A percentile compares a stretch with the other conserved stretches of the same genome.
These are phyloP conservation scores for Anorthoa munda DNA, from an alignment of 2,888 invertebrate genomes.

Conservation along the genomic window DNA sequence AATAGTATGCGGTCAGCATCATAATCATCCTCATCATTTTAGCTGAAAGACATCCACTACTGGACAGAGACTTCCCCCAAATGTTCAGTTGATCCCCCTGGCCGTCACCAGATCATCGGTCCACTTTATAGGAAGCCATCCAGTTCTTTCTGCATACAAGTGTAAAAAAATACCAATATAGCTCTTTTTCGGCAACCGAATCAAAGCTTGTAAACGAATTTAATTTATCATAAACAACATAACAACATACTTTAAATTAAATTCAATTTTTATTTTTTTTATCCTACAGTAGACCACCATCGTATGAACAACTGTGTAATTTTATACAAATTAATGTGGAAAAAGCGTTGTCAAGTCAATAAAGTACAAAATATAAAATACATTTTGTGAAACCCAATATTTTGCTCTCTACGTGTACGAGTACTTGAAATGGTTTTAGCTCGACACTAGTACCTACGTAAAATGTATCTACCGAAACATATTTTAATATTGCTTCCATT, in stretches of 20 bases:
- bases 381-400: conserved; percentile 48
- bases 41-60: too few species aligned
- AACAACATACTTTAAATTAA: neutral
- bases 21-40: too few species aligned
- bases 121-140: too few species aligned
- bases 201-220: neutral
- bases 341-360: conserved; percentile 20
- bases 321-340: conserved; percentile 26
- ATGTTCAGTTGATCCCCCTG: too few species aligned
- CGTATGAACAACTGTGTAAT: conserved; percentile 2
- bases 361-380: conserved; percentile 29
- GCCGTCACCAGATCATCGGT: too few species aligned
- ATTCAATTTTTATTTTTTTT: neutral
- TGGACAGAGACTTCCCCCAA: too few species aligned
- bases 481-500: conserved; percentile 35
- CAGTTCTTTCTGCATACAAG: too few species aligned
- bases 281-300: neutral
- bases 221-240: neutral
- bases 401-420: conserved; percentile 12
- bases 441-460: conserved; percentile 1
- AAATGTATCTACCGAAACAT: conserved; percentile 27
- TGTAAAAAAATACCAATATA: too few species aligned
- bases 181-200: too few species aligned
- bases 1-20: too few species aligned
- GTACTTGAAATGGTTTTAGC: conserved; percentile 32